phyloP scores from a whole-genome alignment of 2,797 vertebrate species.

The Anisognathus igniventris region DNA sequence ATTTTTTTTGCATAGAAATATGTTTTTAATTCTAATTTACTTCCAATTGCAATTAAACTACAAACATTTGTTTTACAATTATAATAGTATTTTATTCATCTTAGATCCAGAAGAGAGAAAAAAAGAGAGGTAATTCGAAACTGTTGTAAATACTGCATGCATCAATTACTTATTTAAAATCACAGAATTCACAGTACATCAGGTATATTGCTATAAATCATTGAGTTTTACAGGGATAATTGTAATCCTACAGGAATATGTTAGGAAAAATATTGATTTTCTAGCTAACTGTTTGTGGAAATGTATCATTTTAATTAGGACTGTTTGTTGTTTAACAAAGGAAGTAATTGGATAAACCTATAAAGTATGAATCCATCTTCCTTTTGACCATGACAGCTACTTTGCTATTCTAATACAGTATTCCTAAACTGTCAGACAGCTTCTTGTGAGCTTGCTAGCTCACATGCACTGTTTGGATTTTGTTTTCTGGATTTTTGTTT shows the following conservation, averaged over 20 bases:
- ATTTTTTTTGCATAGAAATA: neutral
- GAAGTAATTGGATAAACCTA: neutral
- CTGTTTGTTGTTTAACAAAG: neutral
- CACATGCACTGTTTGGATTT: neutral
- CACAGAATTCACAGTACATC: neutral
- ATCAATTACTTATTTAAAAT: neutral
- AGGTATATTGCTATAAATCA: neutral
- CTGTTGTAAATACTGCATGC: neutral
- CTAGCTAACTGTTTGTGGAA: neutral
- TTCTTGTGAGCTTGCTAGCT: neutral
- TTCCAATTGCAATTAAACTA: neutral
- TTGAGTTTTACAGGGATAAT: neutral
- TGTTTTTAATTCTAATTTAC: neutral
- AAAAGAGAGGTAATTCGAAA: neutral
- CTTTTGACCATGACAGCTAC: neutral
- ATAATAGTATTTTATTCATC: neutral
- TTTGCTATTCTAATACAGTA: neutral
- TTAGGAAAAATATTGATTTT: neutral
- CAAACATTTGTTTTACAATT: neutral
- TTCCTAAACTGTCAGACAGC: neutral
- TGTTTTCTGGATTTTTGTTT: neutral
- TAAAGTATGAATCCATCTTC: neutral
- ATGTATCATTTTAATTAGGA: neutral
- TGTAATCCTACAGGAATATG: neutral
- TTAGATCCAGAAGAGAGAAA: neutral